phyloP scores from a whole-genome alignment of 2,113 vertebrate genomes.

The Centrocercus urophasianus region DNA sequence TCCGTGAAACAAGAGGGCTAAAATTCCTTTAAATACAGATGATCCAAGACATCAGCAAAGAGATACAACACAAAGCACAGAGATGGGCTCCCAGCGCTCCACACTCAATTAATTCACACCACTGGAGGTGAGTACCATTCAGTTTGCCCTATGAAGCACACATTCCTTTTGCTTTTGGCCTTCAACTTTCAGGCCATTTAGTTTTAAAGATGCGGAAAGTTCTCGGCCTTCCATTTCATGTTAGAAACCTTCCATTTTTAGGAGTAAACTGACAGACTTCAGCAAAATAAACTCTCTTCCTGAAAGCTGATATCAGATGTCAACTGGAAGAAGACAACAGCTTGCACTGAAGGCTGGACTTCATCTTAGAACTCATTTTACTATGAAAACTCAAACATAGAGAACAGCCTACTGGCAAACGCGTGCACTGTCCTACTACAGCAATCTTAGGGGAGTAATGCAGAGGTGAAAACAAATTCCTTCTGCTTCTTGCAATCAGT shows the following conservation, averaged over 20 bases:
- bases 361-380: background rate
- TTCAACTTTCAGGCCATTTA: background rate
- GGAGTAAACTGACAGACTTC: conserved; percentile 39
- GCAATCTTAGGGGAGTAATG: background rate
- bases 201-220: conserved; percentile 49
- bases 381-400: background rate
- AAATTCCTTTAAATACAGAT: background rate
- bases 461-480: background rate
- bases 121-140: background rate
- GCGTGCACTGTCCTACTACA: conserved; percentile 9
- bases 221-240: conserved; percentile 16
- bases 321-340: background rate
- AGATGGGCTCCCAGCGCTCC: background rate
- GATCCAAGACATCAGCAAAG: background rate
- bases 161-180: background rate
- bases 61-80: background rate
- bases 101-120: background rate
- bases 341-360: background rate
- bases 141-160: background rate
- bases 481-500: background rate
- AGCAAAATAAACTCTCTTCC: conserved; percentile 43
- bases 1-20: background rate
- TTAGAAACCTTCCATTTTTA: conserved; percentile 44
- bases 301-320: background rate
- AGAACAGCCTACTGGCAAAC: background rate